A percentile compares a stretch with the other conserved stretches of the same genome.
These are phyloP conservation scores for Eulemur coronatus DNA, from an alignment of 2,797 vertebrate species.

Conservation along the genomic window DNA sequence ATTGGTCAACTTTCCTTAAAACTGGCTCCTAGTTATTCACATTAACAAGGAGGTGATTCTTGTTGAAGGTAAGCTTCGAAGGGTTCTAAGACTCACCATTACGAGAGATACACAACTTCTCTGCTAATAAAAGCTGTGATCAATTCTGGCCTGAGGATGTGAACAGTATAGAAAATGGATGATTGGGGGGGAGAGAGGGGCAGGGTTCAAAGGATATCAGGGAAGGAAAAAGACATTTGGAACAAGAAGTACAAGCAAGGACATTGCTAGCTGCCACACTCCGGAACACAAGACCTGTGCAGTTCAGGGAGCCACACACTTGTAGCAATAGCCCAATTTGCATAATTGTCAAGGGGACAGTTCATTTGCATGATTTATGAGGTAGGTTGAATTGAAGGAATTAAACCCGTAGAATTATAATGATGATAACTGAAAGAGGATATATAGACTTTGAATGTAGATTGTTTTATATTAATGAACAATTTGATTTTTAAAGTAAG, in stretches of 20 bases:
- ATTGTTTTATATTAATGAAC: neutral
- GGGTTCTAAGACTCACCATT: neutral
- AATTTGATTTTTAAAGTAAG: neutral
- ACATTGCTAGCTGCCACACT: neutral
- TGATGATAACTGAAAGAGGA: neutral
- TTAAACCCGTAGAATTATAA: neutral
- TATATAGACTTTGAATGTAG: neutral
- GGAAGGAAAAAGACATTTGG: neutral
- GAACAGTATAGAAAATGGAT: neutral
- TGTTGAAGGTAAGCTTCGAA: neutral
- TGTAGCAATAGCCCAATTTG: neutral
- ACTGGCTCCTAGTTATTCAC: neutral
- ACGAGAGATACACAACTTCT: neutral
- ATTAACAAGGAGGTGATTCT: neutral
- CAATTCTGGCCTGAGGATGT: neutral
- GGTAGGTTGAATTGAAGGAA: neutral
- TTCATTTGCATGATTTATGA: neutral
- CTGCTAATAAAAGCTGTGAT: neutral
- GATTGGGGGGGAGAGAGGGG: fast-evolving
- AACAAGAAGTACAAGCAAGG: neutral
- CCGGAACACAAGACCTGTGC: neutral
- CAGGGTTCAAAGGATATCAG: neutral
- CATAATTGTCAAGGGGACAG: neutral
- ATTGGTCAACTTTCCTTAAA: neutral
- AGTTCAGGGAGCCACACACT: neutral